A percentile compares a stretch with the other conserved stretches of the same genome.
These are phyloP conservation scores for Phrynocephalus vlangalii DNA, from an alignment of 2,797 vertebrate species.

Conservation along the genomic window DNA sequence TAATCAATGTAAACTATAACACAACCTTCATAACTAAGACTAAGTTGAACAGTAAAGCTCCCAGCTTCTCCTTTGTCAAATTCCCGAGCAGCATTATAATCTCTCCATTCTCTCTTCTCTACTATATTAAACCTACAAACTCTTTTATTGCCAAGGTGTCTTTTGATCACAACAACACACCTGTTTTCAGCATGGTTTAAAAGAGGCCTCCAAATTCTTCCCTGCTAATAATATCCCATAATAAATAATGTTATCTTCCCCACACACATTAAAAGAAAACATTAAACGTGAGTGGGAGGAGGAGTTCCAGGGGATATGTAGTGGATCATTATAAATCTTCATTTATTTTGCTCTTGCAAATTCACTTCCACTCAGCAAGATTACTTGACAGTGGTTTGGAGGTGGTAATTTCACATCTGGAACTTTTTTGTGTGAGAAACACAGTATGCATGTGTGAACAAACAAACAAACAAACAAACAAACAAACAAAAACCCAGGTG, in stretches of 20 bases:
- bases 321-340: background rate
- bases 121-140: slow-evolving; percentile 20
- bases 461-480: too few relatives aligned
- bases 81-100: slow-evolving; percentile 3
- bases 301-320: background rate
- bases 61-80: background rate
- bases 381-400: background rate
- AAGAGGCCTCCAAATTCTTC: background rate
- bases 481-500: too few relatives aligned
- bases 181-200: background rate
- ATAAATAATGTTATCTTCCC: background rate
- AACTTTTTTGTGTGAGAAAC: too few relatives aligned
- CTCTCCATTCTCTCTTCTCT: slow-evolving; percentile 2
- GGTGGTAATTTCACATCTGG: too few relatives aligned
- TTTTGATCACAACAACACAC: background rate
- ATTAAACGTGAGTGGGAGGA: slow-evolving; percentile 3
- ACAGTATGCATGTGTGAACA: too few relatives aligned
- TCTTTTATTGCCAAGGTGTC: slow-evolving; percentile 37
- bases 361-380: too few relatives aligned
- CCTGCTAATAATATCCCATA: background rate
- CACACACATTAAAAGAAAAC: background rate
- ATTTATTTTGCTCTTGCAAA: background rate
- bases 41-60: slow-evolving; percentile 42
- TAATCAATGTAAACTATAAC: slow-evolving; percentile 59
- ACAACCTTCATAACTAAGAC: slow-evolving; percentile 35